These are phyloP conservation scores for Chymomyza procnemis DNA, from an alignment of 2,888 invertebrate genomes.

Conservation along the genomic window DNA sequence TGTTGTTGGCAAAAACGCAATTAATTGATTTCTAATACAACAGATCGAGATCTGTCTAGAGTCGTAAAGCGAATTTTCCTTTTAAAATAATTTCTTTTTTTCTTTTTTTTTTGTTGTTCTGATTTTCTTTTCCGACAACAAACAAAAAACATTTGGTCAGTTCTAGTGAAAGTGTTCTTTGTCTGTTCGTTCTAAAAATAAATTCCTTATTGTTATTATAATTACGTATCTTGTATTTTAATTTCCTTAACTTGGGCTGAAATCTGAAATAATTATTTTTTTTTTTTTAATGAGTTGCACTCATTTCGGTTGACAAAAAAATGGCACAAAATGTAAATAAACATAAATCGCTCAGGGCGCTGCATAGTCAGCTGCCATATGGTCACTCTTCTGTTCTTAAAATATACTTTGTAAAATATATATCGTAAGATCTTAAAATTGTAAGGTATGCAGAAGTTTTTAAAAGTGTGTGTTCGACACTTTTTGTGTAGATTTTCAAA, in stretches of 20 bases:
- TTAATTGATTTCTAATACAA: slow-evolving; percentile 62
- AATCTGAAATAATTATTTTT: slow-evolving; percentile 6
- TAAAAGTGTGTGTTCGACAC: too few species aligned
- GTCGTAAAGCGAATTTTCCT: not conserved
- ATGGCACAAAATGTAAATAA: slow-evolving; percentile 14
- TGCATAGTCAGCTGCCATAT: not conserved
- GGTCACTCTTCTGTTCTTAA: not conserved
- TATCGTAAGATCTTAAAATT: not conserved
- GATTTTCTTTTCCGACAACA: slow-evolving; percentile 32
- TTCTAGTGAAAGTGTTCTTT: slow-evolving; percentile 14
- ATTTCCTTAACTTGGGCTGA: not conserved
- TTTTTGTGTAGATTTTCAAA: too few species aligned
- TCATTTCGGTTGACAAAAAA: slow-evolving; percentile 38
- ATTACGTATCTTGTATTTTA: not conserved
- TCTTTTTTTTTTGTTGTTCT: not conserved
- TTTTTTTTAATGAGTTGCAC: slow-evolving; percentile 17
- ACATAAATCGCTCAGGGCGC: not conserved
- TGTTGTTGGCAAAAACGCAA: slow-evolving; percentile 63
- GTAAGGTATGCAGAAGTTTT: not conserved
- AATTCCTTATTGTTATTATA: slow-evolving; percentile 2
- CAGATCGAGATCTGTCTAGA: not conserved
- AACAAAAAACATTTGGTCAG: slow-evolving; percentile 11
- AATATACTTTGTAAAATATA: not conserved
- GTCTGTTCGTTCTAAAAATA: not conserved
- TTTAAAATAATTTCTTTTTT: not conserved